A percentile compares a stretch with the other conserved stretches of the same genome.
Conservation (phyloP, 2,888 invertebrate species). For the Lagria hirta region DNA sequence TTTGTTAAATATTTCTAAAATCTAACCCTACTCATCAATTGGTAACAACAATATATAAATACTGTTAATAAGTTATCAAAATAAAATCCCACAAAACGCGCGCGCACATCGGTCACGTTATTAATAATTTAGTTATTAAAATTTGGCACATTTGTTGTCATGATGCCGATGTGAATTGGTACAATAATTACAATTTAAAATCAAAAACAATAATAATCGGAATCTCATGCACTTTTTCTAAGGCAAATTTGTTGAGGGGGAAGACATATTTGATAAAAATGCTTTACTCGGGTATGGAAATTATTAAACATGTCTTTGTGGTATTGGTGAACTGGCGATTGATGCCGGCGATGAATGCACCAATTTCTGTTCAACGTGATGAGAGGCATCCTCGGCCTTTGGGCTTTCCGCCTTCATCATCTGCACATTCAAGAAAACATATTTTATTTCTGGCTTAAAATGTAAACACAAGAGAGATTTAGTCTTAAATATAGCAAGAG, state of each 20-base stretch:
- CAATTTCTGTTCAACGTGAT: slow-evolving; percentile 59
- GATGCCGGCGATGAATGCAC: slow-evolving; percentile 45
- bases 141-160: slow-evolving; percentile 29
- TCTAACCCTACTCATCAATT: slow-evolving; percentile 34
- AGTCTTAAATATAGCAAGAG: too few species aligned
- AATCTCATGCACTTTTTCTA: slow-evolving; percentile 37
- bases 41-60: slow-evolving; percentile 37
- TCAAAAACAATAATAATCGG: slow-evolving; percentile 18
- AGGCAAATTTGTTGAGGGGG: slow-evolving; percentile 41
- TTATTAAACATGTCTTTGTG: slow-evolving; percentile 42
- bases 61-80: slow-evolving; percentile 37
- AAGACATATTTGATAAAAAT: slow-evolving; percentile 35
- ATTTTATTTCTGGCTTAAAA: too few species aligned
- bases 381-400: slow-evolving; percentile 66
- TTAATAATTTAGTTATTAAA: slow-evolving; percentile 8
- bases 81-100: slow-evolving; percentile 29
- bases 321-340: slow-evolving; percentile 44
- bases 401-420: slow-evolving; percentile 63
- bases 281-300: slow-evolving; percentile 18
- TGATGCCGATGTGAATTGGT: slow-evolving; percentile 6
- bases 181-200: slow-evolving; percentile 17
- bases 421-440: too few species aligned
- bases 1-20: slow-evolving; percentile 42
- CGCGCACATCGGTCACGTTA: too few species aligned
- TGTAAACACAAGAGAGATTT: too few species aligned